These are phyloP conservation scores for Hyla sarda DNA, from an alignment of 2,113 vertebrate species.

Conservation along the genomic window DNA sequence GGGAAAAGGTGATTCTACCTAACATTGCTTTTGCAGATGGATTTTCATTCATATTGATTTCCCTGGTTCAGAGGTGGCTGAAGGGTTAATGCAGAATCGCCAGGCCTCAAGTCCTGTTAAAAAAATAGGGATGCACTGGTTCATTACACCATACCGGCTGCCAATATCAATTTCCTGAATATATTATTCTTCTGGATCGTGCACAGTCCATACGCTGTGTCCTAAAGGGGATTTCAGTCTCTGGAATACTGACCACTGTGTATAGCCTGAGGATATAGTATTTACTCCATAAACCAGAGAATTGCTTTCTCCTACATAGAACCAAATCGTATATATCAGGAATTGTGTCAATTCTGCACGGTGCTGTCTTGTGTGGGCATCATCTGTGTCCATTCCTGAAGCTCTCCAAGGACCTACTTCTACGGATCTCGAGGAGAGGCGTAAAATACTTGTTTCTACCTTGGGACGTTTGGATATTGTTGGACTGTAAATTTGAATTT, in stretches of 20 bases:
- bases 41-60: neutral
- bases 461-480: neutral
- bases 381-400: neutral
- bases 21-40: neutral
- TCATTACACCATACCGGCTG: constrained; percentile 3
- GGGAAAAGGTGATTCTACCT: constrained; percentile 22
- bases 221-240: constrained; percentile 8
- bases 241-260: constrained; percentile 17
- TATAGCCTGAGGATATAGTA: constrained; percentile 22
- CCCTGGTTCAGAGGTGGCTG: neutral
- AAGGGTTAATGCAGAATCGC: constrained; percentile 27
- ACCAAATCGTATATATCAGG: neutral
- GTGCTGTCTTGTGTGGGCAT: neutral
- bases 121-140: constrained; percentile 24
- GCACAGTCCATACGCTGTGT: constrained; percentile 2
- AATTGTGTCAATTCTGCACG: neutral
- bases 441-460: neutral
- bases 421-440: neutral
- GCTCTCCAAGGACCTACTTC: neutral
- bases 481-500: constrained; percentile 13
- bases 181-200: constrained; percentile 29
- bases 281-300: neutral
- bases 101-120: constrained; percentile 1
- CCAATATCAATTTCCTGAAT: constrained; percentile 33
- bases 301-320: neutral